phyloP scores from a whole-genome alignment of 1,140 invertebrate species.

The Bombus waltoni region DNA sequence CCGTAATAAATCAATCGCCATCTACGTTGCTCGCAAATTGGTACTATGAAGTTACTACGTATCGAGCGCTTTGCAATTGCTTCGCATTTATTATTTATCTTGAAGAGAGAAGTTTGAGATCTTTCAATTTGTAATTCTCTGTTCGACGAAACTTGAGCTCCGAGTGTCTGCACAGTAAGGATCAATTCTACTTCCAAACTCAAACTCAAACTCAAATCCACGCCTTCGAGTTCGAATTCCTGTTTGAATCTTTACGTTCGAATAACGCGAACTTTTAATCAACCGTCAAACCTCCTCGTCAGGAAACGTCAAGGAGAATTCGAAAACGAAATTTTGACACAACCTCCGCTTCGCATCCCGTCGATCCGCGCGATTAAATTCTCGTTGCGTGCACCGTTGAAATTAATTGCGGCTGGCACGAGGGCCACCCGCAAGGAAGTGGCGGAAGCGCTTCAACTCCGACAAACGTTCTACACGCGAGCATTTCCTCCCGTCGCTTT shows the following conservation, averaged over 20 bases:
- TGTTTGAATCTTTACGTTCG: not conserved
- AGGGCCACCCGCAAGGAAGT: not conserved
- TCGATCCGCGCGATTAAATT: not conserved
- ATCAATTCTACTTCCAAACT: not conserved
- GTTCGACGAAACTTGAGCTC: not conserved
- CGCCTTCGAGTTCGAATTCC: not conserved
- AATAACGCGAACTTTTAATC: too few species aligned
- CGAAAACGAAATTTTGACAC: not conserved
- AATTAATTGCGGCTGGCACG: not conserved
- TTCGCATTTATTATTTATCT: not conserved
- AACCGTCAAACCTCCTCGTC: too few species aligned
- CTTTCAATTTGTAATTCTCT: too few species aligned
- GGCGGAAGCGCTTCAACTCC: not conserved
- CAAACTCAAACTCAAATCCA: not conserved
- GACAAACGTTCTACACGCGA: slow-evolving; percentile 16
- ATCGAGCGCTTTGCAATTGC: not conserved
- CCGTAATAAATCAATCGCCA: not conserved
- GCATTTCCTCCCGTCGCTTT: not conserved
- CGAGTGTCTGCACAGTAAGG: not conserved
- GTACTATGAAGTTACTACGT: not conserved
- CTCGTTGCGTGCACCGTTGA: not conserved
- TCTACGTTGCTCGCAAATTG: not conserved
- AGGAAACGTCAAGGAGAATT: not conserved
- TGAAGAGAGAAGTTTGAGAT: not conserved
- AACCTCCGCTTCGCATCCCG: not conserved